Percentiles rank a stretch among this genome's conserved stretches.
Conservation (phyloP, 2,113 vertebrate species). For the Myxocyprinus asiaticus region DNA sequence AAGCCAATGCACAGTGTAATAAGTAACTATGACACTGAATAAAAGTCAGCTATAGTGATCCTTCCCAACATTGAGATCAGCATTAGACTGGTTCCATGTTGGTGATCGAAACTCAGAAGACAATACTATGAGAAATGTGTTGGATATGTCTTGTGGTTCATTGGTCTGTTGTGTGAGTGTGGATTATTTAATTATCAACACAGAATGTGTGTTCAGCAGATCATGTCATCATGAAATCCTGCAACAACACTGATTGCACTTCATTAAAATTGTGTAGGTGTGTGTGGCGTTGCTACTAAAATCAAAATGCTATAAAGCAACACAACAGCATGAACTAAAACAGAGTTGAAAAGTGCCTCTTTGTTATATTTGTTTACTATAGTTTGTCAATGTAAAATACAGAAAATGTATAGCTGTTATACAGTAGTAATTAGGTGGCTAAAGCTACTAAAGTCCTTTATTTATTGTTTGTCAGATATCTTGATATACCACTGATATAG, state of each 20-base stretch:
- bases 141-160: slow-evolving; percentile 39
- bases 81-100: background rate
- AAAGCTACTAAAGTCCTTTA: too few relatives aligned
- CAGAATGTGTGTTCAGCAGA: slow-evolving; percentile 26
- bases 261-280: slow-evolving; percentile 38
- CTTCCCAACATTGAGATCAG: background rate
- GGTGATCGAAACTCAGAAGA: background rate
- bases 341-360: background rate
- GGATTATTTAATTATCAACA: slow-evolving; percentile 37
- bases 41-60: background rate
- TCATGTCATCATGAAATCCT: slow-evolving; percentile 30
- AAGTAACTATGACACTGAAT: too few relatives aligned
- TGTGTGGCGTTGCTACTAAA: slow-evolving; percentile 5
- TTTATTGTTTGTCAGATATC: too few relatives aligned
- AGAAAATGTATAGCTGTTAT: background rate
- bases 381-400: background rate
- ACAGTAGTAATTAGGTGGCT: too few relatives aligned
- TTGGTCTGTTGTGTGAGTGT: slow-evolving; percentile 36
- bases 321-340: background rate
- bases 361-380: background rate
- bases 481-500: too few relatives aligned
- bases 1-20: too few relatives aligned
- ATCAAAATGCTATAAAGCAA: background rate
- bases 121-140: slow-evolving; percentile 30
- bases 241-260: slow-evolving; percentile 36